phyloP scores from a whole-genome alignment of 2,113 vertebrate species.

The Crotophaga sulcirostris region DNA sequence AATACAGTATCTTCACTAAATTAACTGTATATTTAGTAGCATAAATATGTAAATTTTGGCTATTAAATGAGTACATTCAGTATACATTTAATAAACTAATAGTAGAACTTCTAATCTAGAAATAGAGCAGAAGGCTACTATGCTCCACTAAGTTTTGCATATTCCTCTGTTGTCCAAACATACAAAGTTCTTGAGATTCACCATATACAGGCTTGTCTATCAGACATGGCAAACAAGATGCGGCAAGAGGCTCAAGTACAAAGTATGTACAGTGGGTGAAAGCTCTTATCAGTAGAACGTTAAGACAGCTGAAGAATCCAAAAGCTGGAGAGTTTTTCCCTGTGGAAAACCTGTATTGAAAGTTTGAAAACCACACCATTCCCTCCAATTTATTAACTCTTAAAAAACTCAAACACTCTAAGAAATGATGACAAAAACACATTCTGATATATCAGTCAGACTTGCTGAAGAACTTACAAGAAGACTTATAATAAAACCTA shows the following conservation, averaged over 20 bases:
- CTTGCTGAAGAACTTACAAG: not conserved
- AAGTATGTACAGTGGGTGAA: not conserved
- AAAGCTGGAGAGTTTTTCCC: not conserved
- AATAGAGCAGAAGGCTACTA: not conserved
- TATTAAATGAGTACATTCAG: not conserved
- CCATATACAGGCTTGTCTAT: not conserved
- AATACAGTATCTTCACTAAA: not conserved
- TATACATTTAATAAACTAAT: not conserved
- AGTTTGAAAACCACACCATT: not conserved
- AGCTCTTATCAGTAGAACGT: not conserved
- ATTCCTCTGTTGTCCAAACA: not conserved
- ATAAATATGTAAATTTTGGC: not conserved
- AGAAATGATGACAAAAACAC: not conserved
- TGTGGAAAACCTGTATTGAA: not conserved
- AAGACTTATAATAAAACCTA: not conserved
- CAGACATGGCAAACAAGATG: not conserved
- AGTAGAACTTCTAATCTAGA: not conserved
- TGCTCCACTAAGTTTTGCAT: not conserved
- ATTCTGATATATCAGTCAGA: not conserved
- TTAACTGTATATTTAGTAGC: not conserved
- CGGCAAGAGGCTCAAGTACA: not conserved
- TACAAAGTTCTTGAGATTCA: not conserved
- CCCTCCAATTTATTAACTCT: not conserved
- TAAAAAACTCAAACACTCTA: not conserved
- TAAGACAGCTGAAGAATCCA: not conserved